Evolutionary conservation across 2,797 vertebrate genomes (phyloP).

Genomic region (Hozukius guyotensis): DNA sequence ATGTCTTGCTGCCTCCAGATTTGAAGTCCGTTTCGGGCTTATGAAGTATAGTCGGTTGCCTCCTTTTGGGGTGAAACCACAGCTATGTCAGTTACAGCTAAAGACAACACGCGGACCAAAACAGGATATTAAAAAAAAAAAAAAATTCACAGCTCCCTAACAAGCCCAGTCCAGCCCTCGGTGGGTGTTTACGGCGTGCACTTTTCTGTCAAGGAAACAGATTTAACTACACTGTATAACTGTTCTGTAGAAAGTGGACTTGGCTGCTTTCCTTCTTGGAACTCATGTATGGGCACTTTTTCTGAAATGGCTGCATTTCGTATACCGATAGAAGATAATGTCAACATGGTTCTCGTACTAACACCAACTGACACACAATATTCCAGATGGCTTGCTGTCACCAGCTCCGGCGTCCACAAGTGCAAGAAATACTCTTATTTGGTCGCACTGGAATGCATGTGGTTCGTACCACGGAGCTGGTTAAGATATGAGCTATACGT

Average conservation of each 20-base stretch:
- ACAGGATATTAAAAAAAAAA: constrained; percentile 65
- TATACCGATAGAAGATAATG: background rate
- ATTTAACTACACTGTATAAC: constrained; percentile 42
- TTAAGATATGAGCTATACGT: background rate
- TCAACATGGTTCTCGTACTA: background rate
- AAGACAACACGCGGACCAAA: constrained; percentile 69
- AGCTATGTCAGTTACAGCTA: constrained; percentile 70
- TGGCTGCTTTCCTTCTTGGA: constrained; percentile 21
- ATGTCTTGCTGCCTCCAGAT: constrained; percentile 25
- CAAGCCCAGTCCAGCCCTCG: constrained; percentile 50
- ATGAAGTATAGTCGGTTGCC: constrained; percentile 42
- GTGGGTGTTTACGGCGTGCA: constrained; percentile 58
- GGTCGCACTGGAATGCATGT: background rate
- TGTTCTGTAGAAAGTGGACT: constrained; percentile 45
- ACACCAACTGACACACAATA: background rate
- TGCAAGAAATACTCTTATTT: background rate
- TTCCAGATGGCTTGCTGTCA: background rate
- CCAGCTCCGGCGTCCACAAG: background rate
- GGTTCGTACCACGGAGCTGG: background rate
- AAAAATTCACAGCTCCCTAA: constrained; percentile 66
- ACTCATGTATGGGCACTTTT: background rate
- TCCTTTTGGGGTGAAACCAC: constrained; percentile 69
- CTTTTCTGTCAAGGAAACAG: constrained; percentile 49
- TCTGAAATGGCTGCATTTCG: background rate
- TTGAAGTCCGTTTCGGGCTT: constrained; percentile 27